Evolutionary conservation across 2,113 vertebrate genomes (phyloP).

Genomic region (Eidolon helvum): DNA sequence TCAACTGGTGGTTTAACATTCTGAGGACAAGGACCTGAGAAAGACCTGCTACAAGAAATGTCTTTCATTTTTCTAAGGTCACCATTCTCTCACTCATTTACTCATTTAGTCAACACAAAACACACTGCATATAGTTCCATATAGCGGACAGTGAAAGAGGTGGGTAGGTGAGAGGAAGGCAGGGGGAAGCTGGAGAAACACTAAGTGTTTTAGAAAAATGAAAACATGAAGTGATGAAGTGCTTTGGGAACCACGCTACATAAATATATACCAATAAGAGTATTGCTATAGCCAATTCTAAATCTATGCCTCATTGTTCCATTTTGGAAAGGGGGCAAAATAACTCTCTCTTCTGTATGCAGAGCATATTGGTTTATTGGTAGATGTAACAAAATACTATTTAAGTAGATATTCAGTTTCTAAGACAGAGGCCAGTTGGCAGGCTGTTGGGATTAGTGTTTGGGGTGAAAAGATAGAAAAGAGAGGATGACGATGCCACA

Average conservation of each 20-base stretch:
- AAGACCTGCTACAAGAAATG: neutral
- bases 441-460: neutral
- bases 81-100: neutral
- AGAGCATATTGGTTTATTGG: neutral
- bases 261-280: neutral
- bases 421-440: neutral
- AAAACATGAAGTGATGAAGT: neutral
- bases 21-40: neutral
- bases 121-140: neutral
- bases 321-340: neutral
- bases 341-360: neutral
- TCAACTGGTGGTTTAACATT: neutral
- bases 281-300: neutral
- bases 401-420: neutral
- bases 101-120: neutral
- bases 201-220: neutral
- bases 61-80: neutral
- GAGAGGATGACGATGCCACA: fast-evolving
- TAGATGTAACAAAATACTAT: neutral
- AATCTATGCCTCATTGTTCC: neutral
- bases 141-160: neutral
- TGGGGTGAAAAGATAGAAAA: neutral
- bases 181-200: neutral
- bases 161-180: neutral
- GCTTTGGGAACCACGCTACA: neutral